These are phyloP conservation scores for Coccyzus lansbergi DNA, from an alignment of 2,797 vertebrate species.

Conservation along the genomic window DNA sequence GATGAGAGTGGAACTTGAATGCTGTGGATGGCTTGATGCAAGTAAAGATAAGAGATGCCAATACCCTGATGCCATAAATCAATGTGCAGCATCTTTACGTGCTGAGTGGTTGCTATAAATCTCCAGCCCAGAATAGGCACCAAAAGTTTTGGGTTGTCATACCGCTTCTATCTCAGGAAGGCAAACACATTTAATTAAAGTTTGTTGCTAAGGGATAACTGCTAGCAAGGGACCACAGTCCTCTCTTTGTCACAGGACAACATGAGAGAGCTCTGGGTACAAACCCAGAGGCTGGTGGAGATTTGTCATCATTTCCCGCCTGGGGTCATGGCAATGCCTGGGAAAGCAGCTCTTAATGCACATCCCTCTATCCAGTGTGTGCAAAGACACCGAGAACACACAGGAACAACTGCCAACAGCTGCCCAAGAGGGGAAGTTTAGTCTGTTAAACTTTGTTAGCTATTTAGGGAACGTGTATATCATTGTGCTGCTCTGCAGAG, in stretches of 20 bases:
- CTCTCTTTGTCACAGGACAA: background rate
- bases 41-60: slow-evolving; percentile 42
- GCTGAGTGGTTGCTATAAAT: slow-evolving; percentile 44
- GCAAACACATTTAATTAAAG: slow-evolving; percentile 2
- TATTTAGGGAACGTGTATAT: background rate
- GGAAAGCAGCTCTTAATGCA: background rate
- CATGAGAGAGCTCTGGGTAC: background rate
- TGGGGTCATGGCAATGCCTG: background rate
- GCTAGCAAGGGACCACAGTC: background rate
- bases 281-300: background rate
- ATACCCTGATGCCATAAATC: slow-evolving; percentile 42
- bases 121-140: slow-evolving; percentile 10
- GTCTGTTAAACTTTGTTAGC: background rate
- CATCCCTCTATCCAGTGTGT: background rate
- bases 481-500: background rate
- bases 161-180: background rate
- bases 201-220: background rate
- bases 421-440: background rate
- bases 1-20: background rate
- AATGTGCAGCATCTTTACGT: background rate
- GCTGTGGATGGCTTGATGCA: slow-evolving; percentile 11
- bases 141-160: slow-evolving; percentile 17
- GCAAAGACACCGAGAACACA: background rate
- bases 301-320: background rate
- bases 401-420: background rate